phyloP scores from a whole-genome alignment of 23 tunicate species.

The Styela clava region DNA sequence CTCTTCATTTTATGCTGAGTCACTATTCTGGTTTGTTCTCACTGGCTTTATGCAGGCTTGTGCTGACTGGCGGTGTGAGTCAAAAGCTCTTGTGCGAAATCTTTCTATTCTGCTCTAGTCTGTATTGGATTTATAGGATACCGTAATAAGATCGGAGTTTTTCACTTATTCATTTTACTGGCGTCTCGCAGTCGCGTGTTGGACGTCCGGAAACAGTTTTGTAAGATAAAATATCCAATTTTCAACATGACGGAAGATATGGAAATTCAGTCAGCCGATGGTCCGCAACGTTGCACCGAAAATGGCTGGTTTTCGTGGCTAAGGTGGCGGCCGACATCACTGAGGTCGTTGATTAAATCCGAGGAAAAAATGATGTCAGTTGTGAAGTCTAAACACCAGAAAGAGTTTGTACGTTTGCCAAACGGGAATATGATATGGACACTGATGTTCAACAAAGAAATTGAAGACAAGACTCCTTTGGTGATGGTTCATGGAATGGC shows the following conservation, averaged over 20 bases:
- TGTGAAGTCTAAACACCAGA: slow-evolving; percentile 52
- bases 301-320: slow-evolving; percentile 55
- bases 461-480: slow-evolving; percentile 53
- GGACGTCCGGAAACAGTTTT: no score
- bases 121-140: no score
- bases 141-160: no score
- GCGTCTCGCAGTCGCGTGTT: no score
- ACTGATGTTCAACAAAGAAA: slow-evolving; percentile 49
- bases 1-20: no score
- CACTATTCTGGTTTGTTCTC: no score
- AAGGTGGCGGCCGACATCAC: slow-evolving; percentile 81
- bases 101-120: no score
- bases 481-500: slow-evolving; percentile 92
- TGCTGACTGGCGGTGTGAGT: no score
- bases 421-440: slow-evolving; percentile 78
- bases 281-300: not conserved
- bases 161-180: no score
- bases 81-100: no score
- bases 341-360: slow-evolving; percentile 39
- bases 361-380: slow-evolving; percentile 75
- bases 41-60: no score
- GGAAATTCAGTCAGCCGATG: not conserved
- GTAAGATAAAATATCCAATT: no score
- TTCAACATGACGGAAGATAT: not conserved
- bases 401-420: slow-evolving; percentile 38